Evolutionary conservation across 2,888 invertebrate species (phyloP).

Genomic region (Lampropteryx suffumata): DNA sequence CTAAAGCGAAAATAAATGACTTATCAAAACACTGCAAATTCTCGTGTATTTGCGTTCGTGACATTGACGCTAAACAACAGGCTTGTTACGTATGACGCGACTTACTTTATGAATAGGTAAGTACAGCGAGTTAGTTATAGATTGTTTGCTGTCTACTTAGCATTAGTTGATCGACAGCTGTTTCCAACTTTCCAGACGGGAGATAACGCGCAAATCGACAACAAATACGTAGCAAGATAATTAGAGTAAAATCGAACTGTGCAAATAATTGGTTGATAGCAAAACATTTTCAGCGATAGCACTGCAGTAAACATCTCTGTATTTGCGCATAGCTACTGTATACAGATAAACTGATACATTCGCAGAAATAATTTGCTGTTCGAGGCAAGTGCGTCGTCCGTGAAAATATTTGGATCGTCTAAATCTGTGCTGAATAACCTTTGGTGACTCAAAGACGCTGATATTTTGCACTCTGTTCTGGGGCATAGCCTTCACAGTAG

Average conservation of each 20-base stretch:
- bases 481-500: too few species aligned
- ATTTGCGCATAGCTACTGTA: constrained; percentile 1
- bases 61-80: constrained; percentile 39
- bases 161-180: constrained; percentile 48
- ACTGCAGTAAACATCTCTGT: constrained; percentile 24
- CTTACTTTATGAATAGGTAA: constrained; percentile 36
- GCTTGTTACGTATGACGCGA: constrained; percentile 36
- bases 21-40: constrained; percentile 10
- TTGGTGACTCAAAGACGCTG: constrained; percentile 67
- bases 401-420: constrained; percentile 77
- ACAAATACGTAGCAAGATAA: constrained; percentile 46
- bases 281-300: constrained; percentile 23
- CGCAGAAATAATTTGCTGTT: constrained; percentile 41
- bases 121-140: constrained; percentile 17
- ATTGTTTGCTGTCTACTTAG: constrained; percentile 30
- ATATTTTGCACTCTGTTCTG: constrained; percentile 38
- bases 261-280: constrained; percentile 40
- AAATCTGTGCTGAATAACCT: constrained; percentile 71
- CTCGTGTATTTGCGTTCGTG: constrained; percentile 32
- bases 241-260: constrained; percentile 40
- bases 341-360: constrained; percentile 10
- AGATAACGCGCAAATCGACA: constrained; percentile 49
- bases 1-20: constrained; percentile 2
- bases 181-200: constrained; percentile 42
- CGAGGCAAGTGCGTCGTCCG: constrained; percentile 66